Evolutionary conservation across 2,113 vertebrate genomes (phyloP), one percentile per base, ranked within the genome.

Genomic region (Ibidorhyncha struthersii): DNA sequence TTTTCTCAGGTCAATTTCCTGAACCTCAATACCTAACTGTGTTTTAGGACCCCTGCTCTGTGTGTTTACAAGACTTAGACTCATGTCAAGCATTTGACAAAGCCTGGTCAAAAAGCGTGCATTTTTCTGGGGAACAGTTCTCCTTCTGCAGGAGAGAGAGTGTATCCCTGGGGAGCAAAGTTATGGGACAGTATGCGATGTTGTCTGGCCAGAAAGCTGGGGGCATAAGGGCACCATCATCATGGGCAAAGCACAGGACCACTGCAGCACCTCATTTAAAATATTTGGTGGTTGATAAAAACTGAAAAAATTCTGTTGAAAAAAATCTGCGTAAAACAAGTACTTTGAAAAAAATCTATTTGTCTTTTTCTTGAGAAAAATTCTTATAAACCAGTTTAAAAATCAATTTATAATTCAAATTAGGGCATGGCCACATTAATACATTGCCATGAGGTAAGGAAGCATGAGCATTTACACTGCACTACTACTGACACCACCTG

Each of bases 371-470:
- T 59, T 23, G 38, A 76, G 10, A 88, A 93, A 27, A 50, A 10
- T 11, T 93, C 20, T 61, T 69, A 34, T 4, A 40, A 88, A 72
- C 1, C 0, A 43, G 65, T 52, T 19, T 0, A 2, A 82, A 85
- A 85, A 69, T 47, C 3, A 49, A 15, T 34, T 69, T 32, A 17
- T 76, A 34, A 50, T 80, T 91, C 0, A 0, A 50, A 74, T 84
- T 49, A 78, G 6, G 27, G 11, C 34, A 91, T 12, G 67, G 47
- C 17, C 65, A 40, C 40, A 38, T 76, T 27, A 91, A 77, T 76
- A 45, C 18, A 26, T 56, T 85, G 78, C 82, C 84, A 85, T 67
- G 23, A 94, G 87, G 49, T 82, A 87, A 76, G 70, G 87, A 91
- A 91, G 47, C n/a, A 14, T 0, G 5, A 59, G 19, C 18, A 17